Base-by-base conservation (phyloP, 53 echinoderm and acorn worm genomes). In the Arbacia lixula region DNA sequence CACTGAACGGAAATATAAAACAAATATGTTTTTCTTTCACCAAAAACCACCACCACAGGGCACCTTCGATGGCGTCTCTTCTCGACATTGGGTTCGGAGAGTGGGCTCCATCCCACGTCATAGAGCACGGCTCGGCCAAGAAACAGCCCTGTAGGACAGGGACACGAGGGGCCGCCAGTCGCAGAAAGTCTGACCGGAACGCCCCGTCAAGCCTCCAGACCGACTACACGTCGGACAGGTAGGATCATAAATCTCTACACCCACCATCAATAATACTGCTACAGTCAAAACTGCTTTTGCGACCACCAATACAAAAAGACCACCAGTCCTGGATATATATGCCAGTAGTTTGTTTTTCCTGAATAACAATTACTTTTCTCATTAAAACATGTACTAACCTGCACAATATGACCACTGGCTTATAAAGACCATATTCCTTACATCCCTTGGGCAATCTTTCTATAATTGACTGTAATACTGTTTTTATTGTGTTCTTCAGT, bases 41-140 rank as follows among this genome's bases (percentile, higher is more conserved):
- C n/a, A n/a, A n/a, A n/a, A n/a, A n/a, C n/a, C n/a, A n/a, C n/a
- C 8, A 8, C 46, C 14, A 46, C 74, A 74, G 82, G 51, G 26
- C 63, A 3, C 49, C 64, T 16, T 61, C 82, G n/a, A 49, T 81
- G 17, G 64, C 82, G 3, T 30, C 46, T 17, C 63, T 81, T 3
- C 50, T 81, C 62, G 82, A 81, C 34, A 25, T 17, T 31, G 82
- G 82, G 1, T 81, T 81, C 64, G 46, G 40, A 62, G 63, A 81
- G 20, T 81, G 82, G 82, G 39, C 82, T 9, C 43, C 82, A 28
- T 26, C 39, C 0, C 35, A 21, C 64, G n/a, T 11, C 5, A n/a
- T n/a, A n/a, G 64, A 81, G 3, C 30, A 63, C 46, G 32, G 31
- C 0, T 10, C 58, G 21, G 36, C 78, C 37, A 78, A 78, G 57